phyloP scores from a whole-genome alignment of 1,140 invertebrate genomes.

The Oreohelix idahoensis region DNA sequence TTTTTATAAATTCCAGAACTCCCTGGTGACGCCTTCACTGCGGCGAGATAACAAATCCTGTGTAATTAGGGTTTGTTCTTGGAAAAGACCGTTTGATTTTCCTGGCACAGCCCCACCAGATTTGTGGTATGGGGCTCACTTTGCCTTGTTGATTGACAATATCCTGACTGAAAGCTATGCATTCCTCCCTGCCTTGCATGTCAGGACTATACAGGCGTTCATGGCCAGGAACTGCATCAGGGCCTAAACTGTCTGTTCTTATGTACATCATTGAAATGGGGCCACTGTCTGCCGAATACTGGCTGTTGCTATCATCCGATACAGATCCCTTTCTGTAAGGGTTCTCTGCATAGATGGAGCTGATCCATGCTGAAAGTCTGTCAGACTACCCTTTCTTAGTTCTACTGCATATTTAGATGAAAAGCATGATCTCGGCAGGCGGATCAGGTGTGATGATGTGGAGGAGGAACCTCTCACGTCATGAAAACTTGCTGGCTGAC shows the following conservation, averaged over 20 bases:
- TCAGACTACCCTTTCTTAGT: conserved; percentile 21
- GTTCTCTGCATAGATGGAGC: conserved; percentile 2
- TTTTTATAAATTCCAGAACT: conserved; percentile 58
- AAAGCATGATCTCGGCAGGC: background rate
- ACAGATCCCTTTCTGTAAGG: conserved; percentile 39
- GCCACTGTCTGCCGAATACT: conserved; percentile 43
- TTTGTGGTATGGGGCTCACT: conserved; percentile 59
- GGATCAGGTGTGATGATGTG: background rate
- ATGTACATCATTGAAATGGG: conserved; percentile 48
- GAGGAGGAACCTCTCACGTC: conserved; percentile 21
- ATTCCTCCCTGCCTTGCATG: conserved; percentile 55
- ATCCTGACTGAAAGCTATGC: conserved; percentile 67
- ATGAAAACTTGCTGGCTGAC: conserved; percentile 39
- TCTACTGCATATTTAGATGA: conserved; percentile 21
- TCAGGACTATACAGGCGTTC: conserved; percentile 59
- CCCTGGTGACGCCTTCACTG: conserved; percentile 33
- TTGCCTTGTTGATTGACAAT: conserved; percentile 64
- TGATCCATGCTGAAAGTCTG: conserved; percentile 1
- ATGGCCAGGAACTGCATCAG: conserved; percentile 46
- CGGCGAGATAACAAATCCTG: conserved; percentile 59
- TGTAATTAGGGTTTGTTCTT: conserved; percentile 71
- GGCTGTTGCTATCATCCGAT: conserved; percentile 35
- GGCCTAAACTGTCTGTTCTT: conserved; percentile 42
- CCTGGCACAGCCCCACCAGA: background rate
- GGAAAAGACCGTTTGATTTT: conserved; percentile 70